Evolutionary conservation across 2,888 invertebrate species (phyloP).

Genomic region (Andrena marginata): DNA sequence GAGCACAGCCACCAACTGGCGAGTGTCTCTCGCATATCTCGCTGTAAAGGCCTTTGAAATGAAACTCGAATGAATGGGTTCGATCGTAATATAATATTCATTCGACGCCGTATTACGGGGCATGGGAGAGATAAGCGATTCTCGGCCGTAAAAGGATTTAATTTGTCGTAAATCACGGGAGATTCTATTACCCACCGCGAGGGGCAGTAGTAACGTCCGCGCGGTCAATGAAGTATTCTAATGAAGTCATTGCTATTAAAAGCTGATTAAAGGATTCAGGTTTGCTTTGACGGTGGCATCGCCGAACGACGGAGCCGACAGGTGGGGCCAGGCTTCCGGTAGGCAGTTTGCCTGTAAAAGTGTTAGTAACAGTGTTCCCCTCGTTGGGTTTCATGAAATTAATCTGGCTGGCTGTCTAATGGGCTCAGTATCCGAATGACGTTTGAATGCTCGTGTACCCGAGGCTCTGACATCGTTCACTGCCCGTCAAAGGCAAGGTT

Average conservation of each 20-base stretch:
- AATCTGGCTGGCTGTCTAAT: background rate
- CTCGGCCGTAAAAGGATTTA: slow-evolving; percentile 26
- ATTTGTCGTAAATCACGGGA: slow-evolving; percentile 25
- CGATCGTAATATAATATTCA: background rate
- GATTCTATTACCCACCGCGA: background rate
- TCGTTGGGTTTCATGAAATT: background rate
- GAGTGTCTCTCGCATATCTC: background rate
- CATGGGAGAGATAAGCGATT: background rate
- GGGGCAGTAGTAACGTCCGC: background rate
- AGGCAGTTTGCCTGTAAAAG: background rate
- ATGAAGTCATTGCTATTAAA: slow-evolving; percentile 7
- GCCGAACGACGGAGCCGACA: background rate
- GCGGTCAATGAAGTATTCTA: background rate
- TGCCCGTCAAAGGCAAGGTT: background rate
- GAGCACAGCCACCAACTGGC: background rate
- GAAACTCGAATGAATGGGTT: background rate
- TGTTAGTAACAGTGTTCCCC: background rate
- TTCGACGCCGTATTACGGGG: background rate
- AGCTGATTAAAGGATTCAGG: background rate
- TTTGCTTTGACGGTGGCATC: background rate
- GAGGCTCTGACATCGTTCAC: background rate
- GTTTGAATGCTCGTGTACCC: background rate
- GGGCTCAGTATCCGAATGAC: background rate
- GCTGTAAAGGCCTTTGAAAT: background rate
- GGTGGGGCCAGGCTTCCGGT: background rate